A percentile compares a stretch with the other conserved stretches of the same genome.
These are phyloP conservation scores for Raja brachyura DNA, from an alignment of 2,113 vertebrate genomes.

Conservation along the genomic window DNA sequence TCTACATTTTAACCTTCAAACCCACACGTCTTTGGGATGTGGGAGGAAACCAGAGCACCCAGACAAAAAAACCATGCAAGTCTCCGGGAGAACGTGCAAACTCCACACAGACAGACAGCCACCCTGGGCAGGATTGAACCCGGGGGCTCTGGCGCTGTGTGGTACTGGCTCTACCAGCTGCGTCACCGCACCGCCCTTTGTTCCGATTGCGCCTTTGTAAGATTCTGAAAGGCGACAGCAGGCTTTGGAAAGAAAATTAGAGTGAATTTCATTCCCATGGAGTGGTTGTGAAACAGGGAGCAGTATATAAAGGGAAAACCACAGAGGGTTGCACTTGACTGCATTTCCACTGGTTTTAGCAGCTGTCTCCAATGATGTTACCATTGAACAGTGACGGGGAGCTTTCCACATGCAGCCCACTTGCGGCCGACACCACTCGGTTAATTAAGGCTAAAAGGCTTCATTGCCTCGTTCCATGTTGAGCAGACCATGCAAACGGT, in stretches of 20 bases:
- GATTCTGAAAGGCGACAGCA: background rate
- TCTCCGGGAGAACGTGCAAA: too few relatives aligned
- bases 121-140: too few relatives aligned
- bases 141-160: too few relatives aligned
- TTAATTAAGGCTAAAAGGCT: slow-evolving; percentile 33
- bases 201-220: background rate
- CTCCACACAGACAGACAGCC: too few relatives aligned
- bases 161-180: too few relatives aligned
- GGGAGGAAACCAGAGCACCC: too few relatives aligned
- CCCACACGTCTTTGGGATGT: too few relatives aligned
- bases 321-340: background rate
- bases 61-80: too few relatives aligned
- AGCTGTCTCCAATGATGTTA: background rate
- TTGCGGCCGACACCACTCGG: background rate
- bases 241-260: background rate
- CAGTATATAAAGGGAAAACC: background rate
- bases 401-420: background rate
- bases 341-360: background rate
- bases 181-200: too few relatives aligned
- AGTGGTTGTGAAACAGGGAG: background rate
- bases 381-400: background rate
- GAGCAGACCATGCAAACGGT: background rate
- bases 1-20: too few relatives aligned
- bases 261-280: background rate
- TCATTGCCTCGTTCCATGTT: slow-evolving; percentile 6